phyloP scores from a whole-genome alignment of 2,888 invertebrate species.

The Psylliodes chrysocephalus region DNA sequence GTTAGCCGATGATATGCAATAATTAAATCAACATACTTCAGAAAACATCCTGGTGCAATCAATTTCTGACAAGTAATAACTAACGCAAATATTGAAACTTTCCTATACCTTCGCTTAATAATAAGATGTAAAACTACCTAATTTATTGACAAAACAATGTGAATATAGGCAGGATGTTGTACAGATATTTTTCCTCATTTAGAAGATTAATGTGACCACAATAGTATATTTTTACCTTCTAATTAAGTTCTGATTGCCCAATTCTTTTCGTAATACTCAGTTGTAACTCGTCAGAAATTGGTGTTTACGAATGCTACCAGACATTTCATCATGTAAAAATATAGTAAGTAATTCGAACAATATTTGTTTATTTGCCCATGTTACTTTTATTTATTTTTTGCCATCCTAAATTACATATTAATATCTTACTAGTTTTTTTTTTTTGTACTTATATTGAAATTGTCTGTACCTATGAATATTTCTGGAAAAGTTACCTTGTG shows the following conservation, averaged over 20 bases:
- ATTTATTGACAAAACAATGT: too few species aligned
- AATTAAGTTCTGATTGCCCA: too few species aligned
- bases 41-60: neutral
- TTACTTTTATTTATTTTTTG: constrained; percentile 24
- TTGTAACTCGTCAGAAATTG: constrained; percentile 3
- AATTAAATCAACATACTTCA: constrained; percentile 6
- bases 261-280: neutral
- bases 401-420: constrained; percentile 13
- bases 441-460: constrained; percentile 24
- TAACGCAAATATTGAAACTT: too few species aligned
- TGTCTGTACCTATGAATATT: constrained; percentile 23
- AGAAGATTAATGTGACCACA: too few species aligned
- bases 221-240: too few species aligned
- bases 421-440: constrained; percentile 8
- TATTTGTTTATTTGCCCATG: constrained; percentile 16
- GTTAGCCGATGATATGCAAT: too few species aligned
- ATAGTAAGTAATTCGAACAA: constrained; percentile 13
- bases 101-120: too few species aligned
- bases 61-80: constrained; percentile 10
- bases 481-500: constrained; percentile 35
- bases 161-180: too few species aligned
- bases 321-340: neutral
- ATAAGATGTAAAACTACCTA: too few species aligned
- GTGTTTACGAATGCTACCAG: neutral
- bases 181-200: too few species aligned